These are phyloP conservation scores for Plecturocebus donacophilus DNA, from an alignment of 2,113 vertebrate species.

Conservation along the genomic window DNA sequence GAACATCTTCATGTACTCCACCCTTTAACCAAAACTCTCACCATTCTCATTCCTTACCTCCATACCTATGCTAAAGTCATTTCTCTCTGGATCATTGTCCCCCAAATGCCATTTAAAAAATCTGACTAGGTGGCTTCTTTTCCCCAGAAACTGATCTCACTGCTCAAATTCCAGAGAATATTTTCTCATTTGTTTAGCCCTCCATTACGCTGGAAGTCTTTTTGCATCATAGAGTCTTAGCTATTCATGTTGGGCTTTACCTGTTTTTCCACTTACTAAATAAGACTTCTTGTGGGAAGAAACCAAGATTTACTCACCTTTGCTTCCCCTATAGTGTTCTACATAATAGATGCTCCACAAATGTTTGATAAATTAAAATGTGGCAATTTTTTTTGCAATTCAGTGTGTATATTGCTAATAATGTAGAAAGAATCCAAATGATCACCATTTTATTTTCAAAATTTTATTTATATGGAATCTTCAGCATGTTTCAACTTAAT, in stretches of 20 bases:
- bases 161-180: neutral
- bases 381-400: neutral
- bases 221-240: neutral
- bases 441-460: conserved; percentile 50
- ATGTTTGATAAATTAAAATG: neutral
- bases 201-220: neutral
- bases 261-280: neutral
- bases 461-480: conserved; percentile 33
- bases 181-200: neutral
- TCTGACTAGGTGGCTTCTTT: neutral
- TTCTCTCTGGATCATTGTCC: neutral
- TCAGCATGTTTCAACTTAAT: neutral
- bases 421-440: conserved; percentile 16
- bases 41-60: neutral
- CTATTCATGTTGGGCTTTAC: neutral
- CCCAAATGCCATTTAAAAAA: neutral
- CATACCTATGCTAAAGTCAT: neutral
- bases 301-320: neutral
- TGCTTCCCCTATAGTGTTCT: neutral
- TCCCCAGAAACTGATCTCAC: neutral
- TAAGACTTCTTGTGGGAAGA: neutral
- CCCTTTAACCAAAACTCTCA: neutral
- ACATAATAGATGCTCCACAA: neutral
- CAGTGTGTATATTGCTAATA: neutral
- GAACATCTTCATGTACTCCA: neutral